Evolutionary conservation across 2,888 invertebrate species (phyloP), one percentile per base, ranked within the genome.

Genomic region (Noctua pronuba): DNA sequence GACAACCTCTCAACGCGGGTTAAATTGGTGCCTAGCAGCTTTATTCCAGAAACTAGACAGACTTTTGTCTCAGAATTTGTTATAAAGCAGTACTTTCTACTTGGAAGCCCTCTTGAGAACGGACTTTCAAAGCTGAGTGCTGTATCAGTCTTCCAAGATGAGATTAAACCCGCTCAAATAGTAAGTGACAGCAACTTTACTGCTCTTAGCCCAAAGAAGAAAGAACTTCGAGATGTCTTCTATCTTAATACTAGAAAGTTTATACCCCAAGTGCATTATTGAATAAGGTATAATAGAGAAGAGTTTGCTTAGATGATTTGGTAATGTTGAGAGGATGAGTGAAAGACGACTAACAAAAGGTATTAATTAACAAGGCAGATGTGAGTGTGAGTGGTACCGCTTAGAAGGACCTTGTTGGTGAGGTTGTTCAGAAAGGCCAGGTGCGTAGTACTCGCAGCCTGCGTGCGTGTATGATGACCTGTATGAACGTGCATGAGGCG

Each of bases 1-100:
- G 79, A 79, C 81, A 70, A 69, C 69, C 73, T 84, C 85, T 82
- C 68, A 62, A 70, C 73, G 60, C 58, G 75, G 58, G 65, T 55
- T 79, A 75, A 79, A 83, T 79, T 82, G 58, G 69, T 71, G 31
- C 18, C 79, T 73, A 52, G 62, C 66, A 70, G 79, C 46, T 68
- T 70, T 68, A 24, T 77, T 41, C 73, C 52, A 60, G 49, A 73
- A 73, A 35, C 35, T 52, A 52, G 49, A 80, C 64, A 66, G 35
- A 67, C 24, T 75, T 52, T 73, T 82, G 58, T 60, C 28, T 8
- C 28, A 44, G 65, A 70, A 70, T 74, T 70, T 62, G 7, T 44
- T 35, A 74, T 58, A 1, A 21, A 21, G 6, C 38, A 52, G 41
- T 44, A 46, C 24, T 55, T 74, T 60, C 38, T 49, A 41, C 28